Conservation (phyloP, 1,140 invertebrate species). For the Dysdera silvatica region DNA sequence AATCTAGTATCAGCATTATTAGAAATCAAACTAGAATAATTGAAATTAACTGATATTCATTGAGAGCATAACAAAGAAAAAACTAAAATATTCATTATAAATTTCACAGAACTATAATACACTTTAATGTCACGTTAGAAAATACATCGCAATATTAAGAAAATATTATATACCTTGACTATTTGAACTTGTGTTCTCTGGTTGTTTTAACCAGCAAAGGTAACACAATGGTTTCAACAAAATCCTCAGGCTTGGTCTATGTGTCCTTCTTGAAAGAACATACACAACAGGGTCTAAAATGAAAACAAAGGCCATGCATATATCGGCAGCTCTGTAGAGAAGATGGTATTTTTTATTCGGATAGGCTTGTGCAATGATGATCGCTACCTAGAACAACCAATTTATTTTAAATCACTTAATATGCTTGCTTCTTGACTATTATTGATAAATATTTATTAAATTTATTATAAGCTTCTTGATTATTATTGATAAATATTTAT, state of each 20-base stretch:
- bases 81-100: too few species aligned
- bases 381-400: slow-evolving; percentile 52
- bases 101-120: too few species aligned
- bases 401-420: neutral
- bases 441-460: too few species aligned
- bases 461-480: neutral
- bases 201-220: slow-evolving; percentile 20
- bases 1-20: too few species aligned
- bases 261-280: slow-evolving; percentile 48
- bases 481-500: too few species aligned
- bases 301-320: slow-evolving; percentile 70
- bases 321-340: slow-evolving; percentile 57
- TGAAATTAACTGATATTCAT: too few species aligned
- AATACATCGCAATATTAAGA: too few species aligned
- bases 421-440: neutral
- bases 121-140: too few species aligned
- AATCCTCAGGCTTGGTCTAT: slow-evolving; percentile 25
- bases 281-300: slow-evolving; percentile 73
- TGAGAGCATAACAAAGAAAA: too few species aligned
- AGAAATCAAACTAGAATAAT: too few species aligned
- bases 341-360: slow-evolving; percentile 34
- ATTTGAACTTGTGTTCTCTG: neutral
- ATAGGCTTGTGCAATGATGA: slow-evolving; percentile 54
- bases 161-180: slow-evolving; percentile 21
- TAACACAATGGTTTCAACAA: slow-evolving; percentile 33